Percentiles rank a stretch among this genome's conserved stretches.
Conservation (phyloP, 2,888 invertebrate species). For the Andrena dorsata region DNA sequence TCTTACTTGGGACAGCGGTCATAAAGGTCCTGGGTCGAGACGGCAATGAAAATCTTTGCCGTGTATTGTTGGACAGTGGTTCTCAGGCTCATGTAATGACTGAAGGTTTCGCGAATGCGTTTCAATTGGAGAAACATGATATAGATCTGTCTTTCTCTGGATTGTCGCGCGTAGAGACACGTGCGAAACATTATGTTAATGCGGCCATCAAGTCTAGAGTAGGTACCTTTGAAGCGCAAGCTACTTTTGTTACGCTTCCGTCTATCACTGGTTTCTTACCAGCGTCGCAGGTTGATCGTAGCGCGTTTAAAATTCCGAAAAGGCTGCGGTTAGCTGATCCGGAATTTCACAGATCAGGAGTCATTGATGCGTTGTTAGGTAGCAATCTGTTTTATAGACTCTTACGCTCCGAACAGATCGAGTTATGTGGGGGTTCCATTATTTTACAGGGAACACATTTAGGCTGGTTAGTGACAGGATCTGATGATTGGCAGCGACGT, state of each 20-base stretch:
- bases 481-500: too few species aligned
- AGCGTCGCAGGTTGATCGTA: neutral
- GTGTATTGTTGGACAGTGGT: conserved; percentile 12
- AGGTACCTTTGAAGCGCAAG: neutral
- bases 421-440: neutral
- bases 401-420: neutral
- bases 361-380: neutral
- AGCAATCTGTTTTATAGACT: neutral
- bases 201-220: neutral
- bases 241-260: neutral
- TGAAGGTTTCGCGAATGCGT: neutral
- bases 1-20: conserved; percentile 16
- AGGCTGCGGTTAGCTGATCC: conserved; percentile 7
- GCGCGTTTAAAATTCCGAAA: neutral
- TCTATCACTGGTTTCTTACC: neutral
- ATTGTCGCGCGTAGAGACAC: neutral
- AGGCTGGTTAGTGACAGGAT: conserved; percentile 13
- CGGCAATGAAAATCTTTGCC: conserved; percentile 1
- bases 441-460: conserved; percentile 6
- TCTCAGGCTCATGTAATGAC: conserved; percentile 18
- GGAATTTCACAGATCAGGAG: neutral
- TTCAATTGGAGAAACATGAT: neutral
- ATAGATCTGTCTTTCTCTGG: neutral
- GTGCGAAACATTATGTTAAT: neutral
- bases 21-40: neutral